These are phyloP conservation scores for Pteria penguin DNA, from an alignment of 2,888 invertebrate genomes.

Conservation along the genomic window DNA sequence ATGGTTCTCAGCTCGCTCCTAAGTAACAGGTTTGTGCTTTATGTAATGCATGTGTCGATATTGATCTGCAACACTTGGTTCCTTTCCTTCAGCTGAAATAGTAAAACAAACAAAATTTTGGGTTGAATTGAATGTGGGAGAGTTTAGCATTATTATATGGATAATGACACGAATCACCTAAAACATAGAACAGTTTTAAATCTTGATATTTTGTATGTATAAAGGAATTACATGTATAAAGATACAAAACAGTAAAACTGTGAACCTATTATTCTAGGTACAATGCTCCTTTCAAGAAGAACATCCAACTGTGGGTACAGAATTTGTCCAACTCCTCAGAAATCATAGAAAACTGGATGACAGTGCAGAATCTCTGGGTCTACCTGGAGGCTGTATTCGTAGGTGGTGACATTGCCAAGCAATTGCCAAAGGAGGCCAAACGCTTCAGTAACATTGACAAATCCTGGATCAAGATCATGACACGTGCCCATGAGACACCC, in stretches of 20 bases:
- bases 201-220: too few species aligned
- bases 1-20: conserved; percentile 96
- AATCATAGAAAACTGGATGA: conserved; percentile 95
- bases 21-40: conserved; percentile 91
- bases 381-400: conserved; percentile 98
- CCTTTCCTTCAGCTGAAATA: too few species aligned
- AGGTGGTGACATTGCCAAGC: conserved; percentile 99
- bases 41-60: neutral
- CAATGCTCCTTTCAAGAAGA: conserved; percentile 97
- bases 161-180: too few species aligned
- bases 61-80: neutral
- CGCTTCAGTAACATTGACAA: conserved; percentile 81
- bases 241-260: too few species aligned
- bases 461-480: conserved; percentile 81
- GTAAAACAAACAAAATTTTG: too few species aligned
- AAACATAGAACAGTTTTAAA: too few species aligned
- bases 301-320: conserved; percentile 96
- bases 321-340: conserved; percentile 97
- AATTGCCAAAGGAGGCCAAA: conserved; percentile 86
- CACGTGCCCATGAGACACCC: conserved; percentile 79
- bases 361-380: conserved; percentile 99
- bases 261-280: conserved; percentile 83
- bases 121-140: too few species aligned
- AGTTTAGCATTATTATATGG: too few species aligned
- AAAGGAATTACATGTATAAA: too few species aligned